phyloP scores from a whole-genome alignment of 2,113 vertebrate genomes.

The Chauna torquata region DNA sequence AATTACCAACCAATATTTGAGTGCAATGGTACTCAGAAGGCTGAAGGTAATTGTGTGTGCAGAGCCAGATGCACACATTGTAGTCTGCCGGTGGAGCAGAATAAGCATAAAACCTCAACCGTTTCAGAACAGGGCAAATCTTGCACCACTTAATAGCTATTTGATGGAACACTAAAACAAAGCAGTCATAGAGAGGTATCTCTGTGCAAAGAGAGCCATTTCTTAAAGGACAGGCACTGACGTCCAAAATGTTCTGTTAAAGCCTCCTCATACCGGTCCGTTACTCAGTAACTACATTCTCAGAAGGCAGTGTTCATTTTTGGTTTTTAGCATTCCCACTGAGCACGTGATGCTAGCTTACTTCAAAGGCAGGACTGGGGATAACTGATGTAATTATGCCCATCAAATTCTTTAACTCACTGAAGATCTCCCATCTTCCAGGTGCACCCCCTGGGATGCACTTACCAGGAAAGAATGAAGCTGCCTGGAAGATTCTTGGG shows the following conservation, averaged over 20 bases:
- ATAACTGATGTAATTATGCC: neutral
- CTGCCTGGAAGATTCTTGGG: neutral
- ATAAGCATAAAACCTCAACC: neutral
- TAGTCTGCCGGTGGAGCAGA: neutral
- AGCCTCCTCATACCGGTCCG: neutral
- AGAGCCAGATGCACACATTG: neutral
- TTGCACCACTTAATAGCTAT: neutral
- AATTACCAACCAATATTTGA: neutral
- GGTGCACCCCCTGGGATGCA: neutral
- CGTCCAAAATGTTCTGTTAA: neutral
- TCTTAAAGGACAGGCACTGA: neutral
- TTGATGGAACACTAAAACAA: neutral
- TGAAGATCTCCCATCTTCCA: neutral
- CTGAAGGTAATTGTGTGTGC: neutral
- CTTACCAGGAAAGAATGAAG: neutral
- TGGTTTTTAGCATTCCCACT: neutral
- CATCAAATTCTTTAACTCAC: neutral
- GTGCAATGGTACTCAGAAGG: neutral
- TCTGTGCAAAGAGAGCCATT: neutral
- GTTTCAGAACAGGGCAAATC: neutral
- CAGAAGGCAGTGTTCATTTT: neutral
- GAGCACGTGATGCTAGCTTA: neutral
- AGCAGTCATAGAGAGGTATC: neutral
- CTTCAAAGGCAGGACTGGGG: neutral
- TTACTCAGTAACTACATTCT: neutral